Evolutionary conservation across 2,797 vertebrate species (phyloP).

Genomic region (Gymnocypris eckloni): DNA sequence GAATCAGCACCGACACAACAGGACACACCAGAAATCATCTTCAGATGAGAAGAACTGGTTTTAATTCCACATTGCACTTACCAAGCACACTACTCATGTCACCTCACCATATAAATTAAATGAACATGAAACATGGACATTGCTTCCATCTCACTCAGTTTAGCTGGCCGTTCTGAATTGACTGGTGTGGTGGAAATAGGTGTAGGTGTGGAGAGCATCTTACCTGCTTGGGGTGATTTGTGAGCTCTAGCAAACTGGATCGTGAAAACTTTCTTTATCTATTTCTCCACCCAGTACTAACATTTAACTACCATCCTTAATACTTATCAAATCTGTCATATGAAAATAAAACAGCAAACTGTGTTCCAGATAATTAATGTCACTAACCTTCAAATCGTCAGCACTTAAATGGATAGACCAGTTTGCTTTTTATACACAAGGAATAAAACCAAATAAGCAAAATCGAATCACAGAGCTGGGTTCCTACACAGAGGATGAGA

Average conservation of each 20-base stretch:
- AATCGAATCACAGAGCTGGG: background rate
- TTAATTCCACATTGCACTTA: conserved; percentile 24
- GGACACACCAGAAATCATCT: background rate
- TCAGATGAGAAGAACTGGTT: conserved; percentile 40
- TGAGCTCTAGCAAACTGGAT: conserved; percentile 2
- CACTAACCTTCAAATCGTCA: background rate
- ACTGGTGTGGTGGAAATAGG: conserved; percentile 20
- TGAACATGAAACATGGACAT: background rate
- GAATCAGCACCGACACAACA: conserved; percentile 50
- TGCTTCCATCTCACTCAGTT: conserved; percentile 5
- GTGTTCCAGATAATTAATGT: background rate
- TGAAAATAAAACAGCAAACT: background rate
- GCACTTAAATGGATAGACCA: background rate
- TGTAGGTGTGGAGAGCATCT: conserved; percentile 25
- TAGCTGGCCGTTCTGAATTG: background rate
- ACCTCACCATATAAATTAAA: background rate
- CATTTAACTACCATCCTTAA: background rate
- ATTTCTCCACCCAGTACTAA: background rate
- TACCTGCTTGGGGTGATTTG: conserved; percentile 6
- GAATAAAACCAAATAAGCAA: background rate
- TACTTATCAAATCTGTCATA: background rate
- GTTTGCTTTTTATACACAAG: background rate
- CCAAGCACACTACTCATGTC: conserved; percentile 12
- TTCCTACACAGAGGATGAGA: background rate
- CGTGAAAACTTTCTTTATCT: background rate